Conservation (phyloP, 1,140 invertebrate species). For the Drosophila teissieri region DNA sequence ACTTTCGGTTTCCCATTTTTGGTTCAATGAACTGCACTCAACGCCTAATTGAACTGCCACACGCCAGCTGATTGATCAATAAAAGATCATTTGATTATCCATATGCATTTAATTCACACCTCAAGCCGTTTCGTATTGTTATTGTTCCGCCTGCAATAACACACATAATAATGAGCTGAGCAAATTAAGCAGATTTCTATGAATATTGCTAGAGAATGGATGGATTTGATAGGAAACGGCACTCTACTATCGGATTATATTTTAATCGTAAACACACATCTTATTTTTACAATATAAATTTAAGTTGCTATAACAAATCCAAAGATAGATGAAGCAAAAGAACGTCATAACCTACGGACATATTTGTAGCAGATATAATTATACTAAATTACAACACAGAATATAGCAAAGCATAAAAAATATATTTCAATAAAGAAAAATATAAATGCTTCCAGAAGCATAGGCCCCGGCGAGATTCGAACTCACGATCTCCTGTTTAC, state of each 20-base stretch:
- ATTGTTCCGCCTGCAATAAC: constrained; percentile 26
- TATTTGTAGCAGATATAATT: no score
- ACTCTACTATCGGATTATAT: background rate
- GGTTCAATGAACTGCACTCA: constrained; percentile 64
- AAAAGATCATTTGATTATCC: constrained; percentile 62
- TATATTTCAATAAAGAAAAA: background rate
- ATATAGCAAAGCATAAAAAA: background rate
- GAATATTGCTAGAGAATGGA: constrained; percentile 20
- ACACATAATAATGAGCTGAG: constrained; percentile 36
- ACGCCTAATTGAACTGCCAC: constrained; percentile 45
- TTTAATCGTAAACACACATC: no score
- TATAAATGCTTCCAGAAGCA: constrained; percentile 27
- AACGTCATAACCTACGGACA: no score
- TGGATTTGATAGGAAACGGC: constrained; percentile 1
- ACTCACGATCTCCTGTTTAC: constrained; percentile 88
- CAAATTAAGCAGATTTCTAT: constrained; percentile 25
- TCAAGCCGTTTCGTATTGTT: constrained; percentile 21
- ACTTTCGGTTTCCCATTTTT: constrained; percentile 47
- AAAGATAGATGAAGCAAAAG: no score
- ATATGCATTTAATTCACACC: constrained; percentile 65
- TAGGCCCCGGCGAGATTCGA: constrained; percentile 87
- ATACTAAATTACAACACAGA: no score
- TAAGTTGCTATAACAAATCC: background rate
- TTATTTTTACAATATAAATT: no score
- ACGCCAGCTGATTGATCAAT: constrained; percentile 55